Conservation (phyloP, 2,797 vertebrate species). For the Eremophila alpestris region DNA sequence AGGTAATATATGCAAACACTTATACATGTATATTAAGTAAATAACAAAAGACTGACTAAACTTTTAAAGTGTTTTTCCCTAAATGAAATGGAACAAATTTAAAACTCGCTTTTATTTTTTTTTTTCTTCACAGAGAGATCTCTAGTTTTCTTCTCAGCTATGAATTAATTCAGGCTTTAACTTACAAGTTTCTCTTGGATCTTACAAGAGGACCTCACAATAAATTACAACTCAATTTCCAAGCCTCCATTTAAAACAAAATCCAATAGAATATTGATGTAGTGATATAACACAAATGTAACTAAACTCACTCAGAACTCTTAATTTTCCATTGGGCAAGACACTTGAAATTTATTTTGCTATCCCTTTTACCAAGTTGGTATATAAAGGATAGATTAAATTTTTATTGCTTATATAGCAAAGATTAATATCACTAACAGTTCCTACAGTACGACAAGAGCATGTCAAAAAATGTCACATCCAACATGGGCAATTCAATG, state of each 20-base stretch:
- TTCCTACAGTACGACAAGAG: not conserved
- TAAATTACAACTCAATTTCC: not conserved
- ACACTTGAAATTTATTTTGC: not conserved
- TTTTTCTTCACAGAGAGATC: not conserved
- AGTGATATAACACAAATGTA: not conserved
- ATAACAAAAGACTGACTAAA: not conserved
- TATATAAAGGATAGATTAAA: not conserved
- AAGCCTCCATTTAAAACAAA: not conserved
- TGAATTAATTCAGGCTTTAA: not conserved
- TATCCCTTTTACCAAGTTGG: not conserved
- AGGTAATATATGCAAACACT: not conserved
- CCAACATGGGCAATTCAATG: not conserved
- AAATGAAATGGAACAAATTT: not conserved
- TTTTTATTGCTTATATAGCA: not conserved
- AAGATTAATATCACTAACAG: not conserved
- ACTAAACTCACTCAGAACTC: not conserved
- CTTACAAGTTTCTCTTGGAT: not conserved
- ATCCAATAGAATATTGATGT: not conserved
- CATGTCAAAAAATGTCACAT: not conserved
- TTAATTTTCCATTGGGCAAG: not conserved
- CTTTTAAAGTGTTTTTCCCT: not conserved
- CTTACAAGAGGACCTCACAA: not conserved
- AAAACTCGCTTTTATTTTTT: not conserved
- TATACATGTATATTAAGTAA: not conserved
- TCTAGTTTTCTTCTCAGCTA: not conserved